These are phyloP conservation scores for Pachyuromys duprasi DNA, from an alignment of 2,797 vertebrate genomes.

Conservation along the genomic window DNA sequence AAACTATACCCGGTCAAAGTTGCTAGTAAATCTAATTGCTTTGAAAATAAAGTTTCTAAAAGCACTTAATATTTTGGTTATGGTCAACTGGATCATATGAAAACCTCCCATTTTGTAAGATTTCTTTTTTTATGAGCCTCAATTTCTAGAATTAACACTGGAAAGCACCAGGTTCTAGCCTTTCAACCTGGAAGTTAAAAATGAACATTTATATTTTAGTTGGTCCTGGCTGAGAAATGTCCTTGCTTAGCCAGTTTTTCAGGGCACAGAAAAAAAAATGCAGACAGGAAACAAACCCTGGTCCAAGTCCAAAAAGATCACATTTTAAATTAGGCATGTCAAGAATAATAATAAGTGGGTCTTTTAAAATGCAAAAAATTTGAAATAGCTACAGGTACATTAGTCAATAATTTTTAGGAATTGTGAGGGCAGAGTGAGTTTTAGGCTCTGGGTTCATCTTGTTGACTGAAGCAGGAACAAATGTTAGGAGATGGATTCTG, in stretches of 20 bases:
- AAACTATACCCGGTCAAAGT: background rate
- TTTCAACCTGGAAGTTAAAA: background rate
- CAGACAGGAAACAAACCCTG: background rate
- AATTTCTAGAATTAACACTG: background rate
- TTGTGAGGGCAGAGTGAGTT: background rate
- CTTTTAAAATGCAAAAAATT: background rate
- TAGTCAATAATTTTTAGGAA: background rate
- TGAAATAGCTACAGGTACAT: background rate
- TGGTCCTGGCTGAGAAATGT: background rate
- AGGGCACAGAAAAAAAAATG: background rate
- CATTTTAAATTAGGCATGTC: conserved; percentile 8
- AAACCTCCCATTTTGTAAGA: background rate
- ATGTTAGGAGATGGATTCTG: background rate
- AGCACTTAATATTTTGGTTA: background rate
- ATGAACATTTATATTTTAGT: background rate
- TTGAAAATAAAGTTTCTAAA: background rate
- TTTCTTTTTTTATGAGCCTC: background rate
- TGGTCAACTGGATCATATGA: background rate
- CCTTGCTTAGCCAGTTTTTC: background rate
- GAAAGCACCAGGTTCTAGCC: background rate
- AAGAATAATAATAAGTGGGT: background rate
- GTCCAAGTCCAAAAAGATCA: background rate
- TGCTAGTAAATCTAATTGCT: background rate
- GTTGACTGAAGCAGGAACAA: background rate
- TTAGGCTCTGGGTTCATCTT: background rate